Evolutionary conservation across 2,797 vertebrate genomes (phyloP), one percentile per base, ranked within the genome.

Genomic region (Rhynchonycteris naso): DNA sequence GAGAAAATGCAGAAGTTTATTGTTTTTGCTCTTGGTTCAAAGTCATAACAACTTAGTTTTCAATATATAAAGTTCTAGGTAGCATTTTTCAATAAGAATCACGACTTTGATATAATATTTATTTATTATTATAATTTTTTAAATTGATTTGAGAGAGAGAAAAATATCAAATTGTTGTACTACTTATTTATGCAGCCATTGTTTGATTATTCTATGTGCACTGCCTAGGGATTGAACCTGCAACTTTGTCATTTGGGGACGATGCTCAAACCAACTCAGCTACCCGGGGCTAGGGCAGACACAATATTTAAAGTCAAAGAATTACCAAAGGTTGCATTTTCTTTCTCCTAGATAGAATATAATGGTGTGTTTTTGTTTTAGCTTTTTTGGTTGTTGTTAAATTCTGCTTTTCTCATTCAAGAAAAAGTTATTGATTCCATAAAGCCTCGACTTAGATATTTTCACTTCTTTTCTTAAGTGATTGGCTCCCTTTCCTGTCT

Each of bases 401-500:
- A 89, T 93, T 84, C 28, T 76, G 22, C 52, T 92, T 63, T 90
- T 90, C 38, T 88, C n/a, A 71, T 89, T 93, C 35, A 88, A 78
- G 78, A 81, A 90, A 92, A 90, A 43, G 19, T 56, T 74, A 80
- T 35, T 59, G 85, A 76, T 76, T 71, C 72, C 18, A 47, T 82
- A 79, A 92, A 88, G 89, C 35, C 43, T 0, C 19, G 47, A 89
- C 68, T 82, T 78, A 47, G 66, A 76, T 90, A 95, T 63, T 95
- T 86, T 87, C 63, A 43, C 74, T 88, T 63, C 75, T 92, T 9
- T 68, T 92, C 95, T 94, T 84, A 82, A 95, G 71, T 4, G 21
- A 58, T 28, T 86, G 85, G 58, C 66, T 93, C 52, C n/a, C 56
- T 79, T 93, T 96, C 87, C 90, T 88, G 58, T 56, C 63, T 92